These are phyloP conservation scores for Choreutis nemorana DNA, from an alignment of 2,888 invertebrate genomes.

Conservation along the genomic window DNA sequence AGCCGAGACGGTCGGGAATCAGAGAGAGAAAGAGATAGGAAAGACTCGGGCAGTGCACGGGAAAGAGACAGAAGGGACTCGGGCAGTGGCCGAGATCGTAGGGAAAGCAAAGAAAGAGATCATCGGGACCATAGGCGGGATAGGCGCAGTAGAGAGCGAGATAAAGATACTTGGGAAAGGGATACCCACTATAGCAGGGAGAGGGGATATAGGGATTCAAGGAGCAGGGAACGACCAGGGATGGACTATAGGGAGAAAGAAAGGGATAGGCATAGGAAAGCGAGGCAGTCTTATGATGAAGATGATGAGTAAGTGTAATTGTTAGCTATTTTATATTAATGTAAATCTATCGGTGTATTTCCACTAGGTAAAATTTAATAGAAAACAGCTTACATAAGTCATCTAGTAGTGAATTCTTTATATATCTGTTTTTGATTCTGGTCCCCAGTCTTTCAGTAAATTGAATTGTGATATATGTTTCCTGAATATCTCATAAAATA, in stretches of 20 bases:
- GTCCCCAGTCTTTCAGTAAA: too few relatives aligned
- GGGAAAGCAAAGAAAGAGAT: slow-evolving; percentile 43
- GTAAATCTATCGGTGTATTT: neutral
- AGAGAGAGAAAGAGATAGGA: slow-evolving; percentile 41
- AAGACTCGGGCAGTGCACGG: slow-evolving; percentile 47
- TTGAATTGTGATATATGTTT: too few relatives aligned
- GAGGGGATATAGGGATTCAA: slow-evolving; percentile 42
- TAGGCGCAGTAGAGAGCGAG: slow-evolving; percentile 42
- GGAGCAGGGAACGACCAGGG: slow-evolving; percentile 56
- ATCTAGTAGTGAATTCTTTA: neutral
- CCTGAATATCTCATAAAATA: too few relatives aligned
- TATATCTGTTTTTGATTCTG: too few relatives aligned
- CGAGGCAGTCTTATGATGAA: slow-evolving; percentile 72
- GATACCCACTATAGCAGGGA: slow-evolving; percentile 55
- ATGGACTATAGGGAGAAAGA: slow-evolving; percentile 57
- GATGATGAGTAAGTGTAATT: slow-evolving; percentile 71
- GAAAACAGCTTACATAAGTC: neutral
- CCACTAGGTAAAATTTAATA: neutral
- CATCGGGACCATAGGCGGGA: slow-evolving; percentile 36
- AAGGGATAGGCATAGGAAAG: slow-evolving; percentile 63
- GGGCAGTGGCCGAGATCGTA: slow-evolving; percentile 51
- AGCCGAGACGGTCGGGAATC: slow-evolving; percentile 30
- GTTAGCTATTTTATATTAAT: slow-evolving; percentile 1
- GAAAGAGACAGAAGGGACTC: slow-evolving; percentile 35
- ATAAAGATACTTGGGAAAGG: slow-evolving; percentile 44